Evolutionary conservation across 2,113 vertebrate species (phyloP).

Genomic region (Corvus hawaiiensis): DNA sequence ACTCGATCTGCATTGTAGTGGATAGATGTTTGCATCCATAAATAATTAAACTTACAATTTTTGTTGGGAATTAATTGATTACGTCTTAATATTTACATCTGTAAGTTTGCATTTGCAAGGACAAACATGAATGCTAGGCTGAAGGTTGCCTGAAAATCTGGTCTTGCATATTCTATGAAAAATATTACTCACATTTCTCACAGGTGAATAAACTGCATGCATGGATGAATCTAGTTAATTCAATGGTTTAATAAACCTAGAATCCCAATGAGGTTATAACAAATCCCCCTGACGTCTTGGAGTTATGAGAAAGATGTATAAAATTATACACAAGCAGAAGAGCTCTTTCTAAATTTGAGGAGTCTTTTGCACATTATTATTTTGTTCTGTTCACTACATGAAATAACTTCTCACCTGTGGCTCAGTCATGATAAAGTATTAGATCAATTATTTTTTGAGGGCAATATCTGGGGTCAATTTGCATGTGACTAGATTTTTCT

Average conservation of each 20-base stretch:
- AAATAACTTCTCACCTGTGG: background rate
- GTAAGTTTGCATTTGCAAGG: conserved; percentile 4
- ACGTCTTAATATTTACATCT: background rate
- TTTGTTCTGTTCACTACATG: background rate
- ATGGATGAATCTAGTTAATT: conserved; percentile 48
- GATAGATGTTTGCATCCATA: background rate
- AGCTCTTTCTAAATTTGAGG: background rate
- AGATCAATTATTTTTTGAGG: background rate
- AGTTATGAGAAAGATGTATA: conserved; percentile 28
- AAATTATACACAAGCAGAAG: conserved; percentile 28
- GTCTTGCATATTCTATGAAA: conserved; percentile 30
- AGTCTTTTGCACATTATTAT: background rate
- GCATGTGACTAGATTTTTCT: background rate
- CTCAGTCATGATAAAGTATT: background rate
- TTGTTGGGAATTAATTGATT: background rate
- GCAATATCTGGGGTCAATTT: background rate
- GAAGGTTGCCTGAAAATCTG: conserved; percentile 10
- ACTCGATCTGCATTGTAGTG: background rate
- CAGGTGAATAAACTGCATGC: conserved; percentile 38
- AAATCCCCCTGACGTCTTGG: background rate
- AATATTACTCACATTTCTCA: conserved; percentile 29
- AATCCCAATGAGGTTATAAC: conserved; percentile 37
- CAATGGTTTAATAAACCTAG: conserved; percentile 53
- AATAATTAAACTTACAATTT: background rate
- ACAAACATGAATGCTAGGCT: background rate